These are phyloP conservation scores for Drosophila aldrichi DNA, from an alignment of 2,888 invertebrate species.

Conservation along the genomic window DNA sequence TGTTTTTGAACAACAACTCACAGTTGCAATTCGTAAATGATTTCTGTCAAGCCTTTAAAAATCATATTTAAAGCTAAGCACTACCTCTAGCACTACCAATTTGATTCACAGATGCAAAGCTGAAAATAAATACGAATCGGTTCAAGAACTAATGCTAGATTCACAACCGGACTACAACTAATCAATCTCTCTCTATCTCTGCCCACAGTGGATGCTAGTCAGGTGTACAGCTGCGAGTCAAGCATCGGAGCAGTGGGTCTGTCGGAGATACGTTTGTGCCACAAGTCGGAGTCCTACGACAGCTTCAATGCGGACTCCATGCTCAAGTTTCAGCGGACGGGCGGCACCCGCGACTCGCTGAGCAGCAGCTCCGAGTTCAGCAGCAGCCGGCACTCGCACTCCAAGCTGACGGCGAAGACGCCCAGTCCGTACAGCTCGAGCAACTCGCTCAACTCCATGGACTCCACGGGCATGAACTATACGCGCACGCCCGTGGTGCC, in stretches of 20 bases:
- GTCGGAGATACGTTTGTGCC: conserved; percentile 84
- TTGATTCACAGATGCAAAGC: neutral
- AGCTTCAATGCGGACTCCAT: conserved; percentile 84
- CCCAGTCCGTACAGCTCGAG: conserved; percentile 85
- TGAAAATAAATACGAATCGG: neutral
- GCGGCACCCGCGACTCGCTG: conserved; percentile 82
- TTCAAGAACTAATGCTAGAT: neutral
- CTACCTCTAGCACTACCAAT: neutral
- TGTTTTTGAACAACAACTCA: neutral
- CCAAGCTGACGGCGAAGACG: conserved; percentile 83
- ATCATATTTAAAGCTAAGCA: too few relatives aligned
- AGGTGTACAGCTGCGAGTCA: conserved; percentile 84
- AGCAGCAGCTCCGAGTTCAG: conserved; percentile 85
- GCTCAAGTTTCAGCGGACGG: conserved; percentile 83
- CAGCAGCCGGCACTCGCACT: conserved; percentile 83
- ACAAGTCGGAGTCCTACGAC: conserved; percentile 84
- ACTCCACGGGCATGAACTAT: conserved; percentile 85
- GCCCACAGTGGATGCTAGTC: conserved; percentile 84
- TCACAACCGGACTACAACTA: neutral
- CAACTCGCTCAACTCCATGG: conserved; percentile 85
- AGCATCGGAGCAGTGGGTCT: conserved; percentile 85
- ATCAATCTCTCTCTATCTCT: neutral
- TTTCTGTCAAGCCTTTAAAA: neutral
- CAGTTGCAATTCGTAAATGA: neutral
- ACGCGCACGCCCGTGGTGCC: conserved; percentile 78